These are phyloP conservation scores for Platyscapa corneri DNA, from an alignment of 1,140 invertebrate species.

Conservation along the genomic window DNA sequence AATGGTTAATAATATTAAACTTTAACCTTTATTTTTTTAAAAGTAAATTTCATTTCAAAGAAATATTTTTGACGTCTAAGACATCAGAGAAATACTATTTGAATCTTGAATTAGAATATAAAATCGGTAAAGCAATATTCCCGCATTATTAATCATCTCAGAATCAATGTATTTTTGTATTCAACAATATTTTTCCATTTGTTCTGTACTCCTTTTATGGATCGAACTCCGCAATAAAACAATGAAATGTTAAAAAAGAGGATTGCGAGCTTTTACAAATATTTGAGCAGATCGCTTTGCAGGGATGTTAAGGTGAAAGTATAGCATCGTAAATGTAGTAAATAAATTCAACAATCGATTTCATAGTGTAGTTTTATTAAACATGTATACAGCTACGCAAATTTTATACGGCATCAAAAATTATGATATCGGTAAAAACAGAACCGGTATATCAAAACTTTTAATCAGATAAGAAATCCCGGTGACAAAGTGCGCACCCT, in stretches of 20 bases:
- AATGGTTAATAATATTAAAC: no score
- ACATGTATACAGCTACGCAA: background rate
- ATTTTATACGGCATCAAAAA: background rate
- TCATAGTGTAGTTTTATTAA: background rate
- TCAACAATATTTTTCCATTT: no score
- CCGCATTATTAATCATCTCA: no score
- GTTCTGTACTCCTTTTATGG: no score
- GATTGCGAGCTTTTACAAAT: no score
- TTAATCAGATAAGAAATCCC: background rate
- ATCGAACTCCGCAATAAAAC: no score
- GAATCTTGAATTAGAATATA: background rate
- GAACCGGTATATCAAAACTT: background rate
- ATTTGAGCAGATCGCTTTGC: no score
- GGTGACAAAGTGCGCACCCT: background rate
- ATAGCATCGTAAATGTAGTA: background rate
- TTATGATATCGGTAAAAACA: background rate
- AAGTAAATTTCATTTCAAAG: no score
- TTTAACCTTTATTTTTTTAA: no score
- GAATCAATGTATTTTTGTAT: no score
- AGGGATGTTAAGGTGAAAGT: background rate
- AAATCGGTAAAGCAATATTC: background rate
- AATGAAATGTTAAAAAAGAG: no score
- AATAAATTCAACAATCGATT: constrained; percentile 8
- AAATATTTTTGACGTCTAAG: background rate
- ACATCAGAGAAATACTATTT: background rate